Evolutionary conservation across 1,140 invertebrate genomes (phyloP).

Genomic region (Rhyacophila brunnea): DNA sequence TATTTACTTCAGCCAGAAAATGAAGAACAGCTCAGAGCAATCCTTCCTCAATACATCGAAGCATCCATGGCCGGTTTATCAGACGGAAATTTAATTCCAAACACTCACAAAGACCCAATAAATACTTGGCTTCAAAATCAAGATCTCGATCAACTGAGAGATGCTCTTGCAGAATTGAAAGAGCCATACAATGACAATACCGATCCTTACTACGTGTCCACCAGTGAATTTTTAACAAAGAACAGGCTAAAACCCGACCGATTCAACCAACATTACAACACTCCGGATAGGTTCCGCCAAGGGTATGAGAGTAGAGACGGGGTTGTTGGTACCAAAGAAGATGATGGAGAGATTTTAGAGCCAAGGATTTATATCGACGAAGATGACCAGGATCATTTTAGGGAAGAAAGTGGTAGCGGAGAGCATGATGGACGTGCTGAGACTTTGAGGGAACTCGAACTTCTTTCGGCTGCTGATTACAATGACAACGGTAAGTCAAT

Average conservation of each 20-base stretch:
- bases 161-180: constrained; percentile 23
- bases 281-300: constrained; percentile 49
- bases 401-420: constrained; percentile 47
- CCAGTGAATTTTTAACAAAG: constrained; percentile 28
- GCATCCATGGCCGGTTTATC: constrained; percentile 14
- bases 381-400: constrained; percentile 45
- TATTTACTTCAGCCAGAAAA: constrained; percentile 39
- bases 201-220: constrained; percentile 28
- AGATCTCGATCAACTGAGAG: constrained; percentile 23
- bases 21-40: constrained; percentile 30
- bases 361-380: constrained; percentile 55
- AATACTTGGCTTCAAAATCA: constrained; percentile 32
- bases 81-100: constrained; percentile 1
- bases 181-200: constrained; percentile 11
- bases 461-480: constrained; percentile 11
- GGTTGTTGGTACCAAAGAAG: constrained; percentile 45
- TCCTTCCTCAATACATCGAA: constrained; percentile 34
- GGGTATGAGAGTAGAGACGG: constrained; percentile 51
- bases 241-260: constrained; percentile 27
- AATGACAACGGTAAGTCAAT: constrained; percentile 6
- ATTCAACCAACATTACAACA: constrained; percentile 51
- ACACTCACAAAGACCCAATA: constrained; percentile 29
- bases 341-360: constrained; percentile 52
- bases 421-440: constrained; percentile 39
- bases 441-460: constrained; percentile 15